These are phyloP conservation scores for Pollimyrus isidori DNA, from an alignment of 2,113 vertebrate genomes.

Conservation along the genomic window DNA sequence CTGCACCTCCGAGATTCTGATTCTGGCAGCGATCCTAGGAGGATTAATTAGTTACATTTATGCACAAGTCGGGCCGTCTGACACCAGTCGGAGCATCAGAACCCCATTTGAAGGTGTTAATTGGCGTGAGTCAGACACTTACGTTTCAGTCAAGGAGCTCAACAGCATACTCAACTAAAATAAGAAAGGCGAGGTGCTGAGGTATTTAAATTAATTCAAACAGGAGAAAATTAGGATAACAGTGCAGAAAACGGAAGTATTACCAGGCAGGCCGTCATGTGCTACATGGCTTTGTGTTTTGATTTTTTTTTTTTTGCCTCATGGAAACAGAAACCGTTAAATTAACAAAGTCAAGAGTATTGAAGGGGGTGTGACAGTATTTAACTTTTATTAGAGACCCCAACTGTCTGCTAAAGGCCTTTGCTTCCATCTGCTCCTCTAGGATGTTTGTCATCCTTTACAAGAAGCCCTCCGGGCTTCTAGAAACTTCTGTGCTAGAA, in stretches of 20 bases:
- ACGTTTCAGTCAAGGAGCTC: slow-evolving; percentile 70
- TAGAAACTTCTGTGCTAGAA: not conserved
- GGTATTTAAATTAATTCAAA: slow-evolving; percentile 29
- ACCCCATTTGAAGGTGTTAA: slow-evolving; percentile 76
- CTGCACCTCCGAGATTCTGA: not conserved
- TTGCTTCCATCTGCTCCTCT: not conserved
- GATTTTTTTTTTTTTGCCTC: not conserved
- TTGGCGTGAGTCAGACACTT: slow-evolving; percentile 74
- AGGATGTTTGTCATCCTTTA: not conserved
- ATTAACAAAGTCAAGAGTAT: not conserved
- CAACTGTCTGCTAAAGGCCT: not conserved
- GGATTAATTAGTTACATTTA: slow-evolving; percentile 43
- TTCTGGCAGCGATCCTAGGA: slow-evolving; percentile 64
- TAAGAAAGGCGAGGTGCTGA: slow-evolving; percentile 19
- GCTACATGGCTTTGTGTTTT: not conserved
- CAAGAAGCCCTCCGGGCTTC: not conserved
- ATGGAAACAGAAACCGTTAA: not conserved
- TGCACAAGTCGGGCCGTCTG: slow-evolving; percentile 23
- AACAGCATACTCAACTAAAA: slow-evolving; percentile 31
- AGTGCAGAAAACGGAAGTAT: not conserved
- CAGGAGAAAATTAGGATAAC: slow-evolving; percentile 8
- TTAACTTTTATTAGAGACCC: not conserved
- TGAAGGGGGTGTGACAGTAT: not conserved
- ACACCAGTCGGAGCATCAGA: slow-evolving; percentile 40
- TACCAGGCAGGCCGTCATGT: not conserved